Conservation (phyloP, 2,113 vertebrate genomes). For the Sebastes fasciatus region DNA sequence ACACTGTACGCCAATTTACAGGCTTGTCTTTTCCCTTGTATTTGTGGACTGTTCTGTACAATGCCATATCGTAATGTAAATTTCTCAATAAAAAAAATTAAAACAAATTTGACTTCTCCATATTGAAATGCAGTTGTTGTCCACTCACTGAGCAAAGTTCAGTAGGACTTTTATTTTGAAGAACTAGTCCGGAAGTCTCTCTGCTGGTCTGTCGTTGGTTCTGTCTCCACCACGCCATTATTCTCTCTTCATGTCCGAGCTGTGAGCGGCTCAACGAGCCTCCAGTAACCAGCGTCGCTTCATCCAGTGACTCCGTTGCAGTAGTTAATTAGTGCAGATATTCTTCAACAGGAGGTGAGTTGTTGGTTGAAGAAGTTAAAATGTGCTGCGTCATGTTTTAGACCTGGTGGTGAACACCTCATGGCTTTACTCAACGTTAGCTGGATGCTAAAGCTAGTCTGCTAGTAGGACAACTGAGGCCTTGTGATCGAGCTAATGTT, state of each 20-base stretch:
- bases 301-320: rapidly evolving
- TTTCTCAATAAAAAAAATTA: too few species aligned
- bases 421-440: neutral
- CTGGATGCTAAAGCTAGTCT: too few species aligned
- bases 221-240: neutral
- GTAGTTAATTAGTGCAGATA: rapidly evolving
- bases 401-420: neutral
- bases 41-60: too few species aligned
- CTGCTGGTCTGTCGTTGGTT: neutral
- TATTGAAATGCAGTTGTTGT: too few species aligned
- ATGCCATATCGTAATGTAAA: too few species aligned
- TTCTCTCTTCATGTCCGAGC: neutral
- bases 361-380: neutral
- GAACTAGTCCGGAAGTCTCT: neutral
- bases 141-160: neutral
- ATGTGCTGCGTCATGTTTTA: constrained; percentile 50
- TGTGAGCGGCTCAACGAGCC: rapidly evolving
- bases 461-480: neutral
- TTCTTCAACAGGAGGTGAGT: constrained; percentile 45
- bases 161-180: constrained; percentile 23
- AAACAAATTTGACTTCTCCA: too few species aligned
- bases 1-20: too few species aligned
- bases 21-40: too few species aligned
- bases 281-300: rapidly evolving
- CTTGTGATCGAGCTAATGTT: neutral